Conservation (phyloP, 2,888 invertebrate species). For the Acronicta psi region DNA sequence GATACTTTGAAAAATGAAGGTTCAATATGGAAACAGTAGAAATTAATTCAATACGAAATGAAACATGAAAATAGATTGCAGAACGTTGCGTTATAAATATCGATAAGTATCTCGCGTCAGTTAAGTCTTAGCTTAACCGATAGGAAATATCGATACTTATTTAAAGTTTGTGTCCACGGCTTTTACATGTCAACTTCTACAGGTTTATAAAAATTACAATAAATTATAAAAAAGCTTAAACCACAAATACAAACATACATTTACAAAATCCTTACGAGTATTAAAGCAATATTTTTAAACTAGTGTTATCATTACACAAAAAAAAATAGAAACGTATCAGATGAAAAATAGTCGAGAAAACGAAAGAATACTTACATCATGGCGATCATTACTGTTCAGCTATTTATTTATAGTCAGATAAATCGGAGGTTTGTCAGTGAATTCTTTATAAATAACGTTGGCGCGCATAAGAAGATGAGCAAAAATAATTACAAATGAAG, state of each 20-base stretch:
- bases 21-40: slow-evolving; percentile 22
- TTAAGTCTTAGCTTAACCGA: slow-evolving; percentile 41
- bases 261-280: slow-evolving; percentile 47
- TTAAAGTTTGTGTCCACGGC: not conserved
- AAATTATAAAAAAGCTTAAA: slow-evolving; percentile 32
- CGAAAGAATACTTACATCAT: slow-evolving; percentile 27
- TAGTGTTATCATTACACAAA: slow-evolving; percentile 36
- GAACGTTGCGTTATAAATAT: slow-evolving; percentile 1
- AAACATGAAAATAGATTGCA: slow-evolving; percentile 12
- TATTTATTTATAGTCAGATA: slow-evolving; percentile 1
- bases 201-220: slow-evolving; percentile 26
- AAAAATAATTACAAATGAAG: no score
- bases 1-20: slow-evolving; percentile 21
- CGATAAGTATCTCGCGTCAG: slow-evolving; percentile 22
- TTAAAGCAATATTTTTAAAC: slow-evolving; percentile 44
- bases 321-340: slow-evolving; percentile 21
- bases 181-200: slow-evolving; percentile 10
- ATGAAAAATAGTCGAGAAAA: slow-evolving; percentile 22
- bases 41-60: slow-evolving; percentile 20
- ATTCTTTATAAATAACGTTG: slow-evolving; percentile 5
- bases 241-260: slow-evolving; percentile 33
- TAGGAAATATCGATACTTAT: slow-evolving; percentile 23
- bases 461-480: no score
- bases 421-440: slow-evolving; percentile 7
- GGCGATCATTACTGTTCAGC: not conserved